Base-by-base conservation (phyloP, 2,797 vertebrate genomes). In the Poecilia gillii region DNA sequence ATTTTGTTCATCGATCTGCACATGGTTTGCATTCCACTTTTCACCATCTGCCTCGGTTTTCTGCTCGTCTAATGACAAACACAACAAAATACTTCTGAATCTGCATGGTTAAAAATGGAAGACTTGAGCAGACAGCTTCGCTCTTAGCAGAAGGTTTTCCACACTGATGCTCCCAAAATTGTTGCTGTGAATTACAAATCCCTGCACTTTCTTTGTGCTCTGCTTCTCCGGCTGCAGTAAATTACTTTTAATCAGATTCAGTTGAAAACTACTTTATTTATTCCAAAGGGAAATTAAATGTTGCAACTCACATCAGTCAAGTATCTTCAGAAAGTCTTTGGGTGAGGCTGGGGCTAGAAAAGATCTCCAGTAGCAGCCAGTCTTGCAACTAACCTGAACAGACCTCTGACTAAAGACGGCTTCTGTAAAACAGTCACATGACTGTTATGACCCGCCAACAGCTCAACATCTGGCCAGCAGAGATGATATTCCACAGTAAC, bases 31-130 rank as follows among this genome's bases (percentile, higher is more conserved):
- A 71, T 43, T 73, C 55, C 25, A 55, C 77, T 76, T 81, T 74
- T 70, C 47, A 73, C 84, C 82, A 89, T 84, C 84, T 86, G 82
- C 72, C 45, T 72, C 45, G n/a, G 16, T 76, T 76, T 83, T 79
- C 20, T 62, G 4, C 68, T 71, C 43, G 13, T 71, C 68, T 78
- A 31, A 76, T 73, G 5, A 75, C 66, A 81, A 78, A 77, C 39
- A 16, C 33, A 4, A 16, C 23, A 73, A 51, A 43, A 39, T 36
- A 18, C 18, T 3, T 66, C 39, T 33, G n/a, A 62, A 28, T 28
- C 28, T 2, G 12, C 16, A 1, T 55, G 11, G 51, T 53, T 43
- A n/a, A 23, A 77, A 70, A 55, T 53, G 7, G 28, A 46, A 6
- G n/a, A 28, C 20, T 28, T 75, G n/a, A 36, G 45, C 28, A 76